Evolutionary conservation across 2,797 vertebrate species (phyloP).

Genomic region (Acridotheres tristis): DNA sequence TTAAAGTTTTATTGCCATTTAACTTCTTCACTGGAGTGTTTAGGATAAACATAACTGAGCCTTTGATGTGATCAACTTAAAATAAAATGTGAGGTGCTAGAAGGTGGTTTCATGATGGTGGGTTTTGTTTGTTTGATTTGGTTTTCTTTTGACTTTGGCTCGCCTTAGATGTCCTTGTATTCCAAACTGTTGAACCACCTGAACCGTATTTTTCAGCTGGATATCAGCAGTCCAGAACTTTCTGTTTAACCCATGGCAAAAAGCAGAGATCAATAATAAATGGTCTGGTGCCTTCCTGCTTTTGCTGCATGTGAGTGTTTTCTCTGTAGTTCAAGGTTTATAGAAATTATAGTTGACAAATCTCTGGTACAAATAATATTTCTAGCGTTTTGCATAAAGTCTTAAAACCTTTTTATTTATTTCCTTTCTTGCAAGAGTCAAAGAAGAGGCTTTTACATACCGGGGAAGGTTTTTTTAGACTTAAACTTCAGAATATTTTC

Average conservation of each 20-base stretch:
- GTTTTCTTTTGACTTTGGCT: not conserved
- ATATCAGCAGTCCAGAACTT: not conserved
- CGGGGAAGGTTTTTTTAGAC: constrained; percentile 55
- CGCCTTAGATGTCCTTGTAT: not conserved
- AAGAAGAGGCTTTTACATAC: constrained; percentile 51
- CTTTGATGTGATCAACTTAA: not conserved
- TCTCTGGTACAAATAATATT: constrained; percentile 40
- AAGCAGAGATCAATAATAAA: constrained; percentile 6
- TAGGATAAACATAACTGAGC: not conserved
- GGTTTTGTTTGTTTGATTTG: not conserved
- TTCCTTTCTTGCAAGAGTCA: constrained; percentile 38
- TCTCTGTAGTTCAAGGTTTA: constrained; percentile 47
- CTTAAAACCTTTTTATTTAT: constrained; percentile 62
- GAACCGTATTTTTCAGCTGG: not conserved
- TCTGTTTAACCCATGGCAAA: constrained; percentile 4
- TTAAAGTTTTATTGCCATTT: not conserved
- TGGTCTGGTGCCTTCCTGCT: not conserved
- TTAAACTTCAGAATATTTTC: constrained; percentile 80
- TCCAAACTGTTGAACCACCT: not conserved
- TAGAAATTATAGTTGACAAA: constrained; percentile 56
- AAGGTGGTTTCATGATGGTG: not conserved
- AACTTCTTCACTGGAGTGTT: not conserved
- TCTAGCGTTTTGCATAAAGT: constrained; percentile 61
- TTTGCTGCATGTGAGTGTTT: not conserved
- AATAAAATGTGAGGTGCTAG: not conserved